These are phyloP conservation scores for Temnothorax ravouxi DNA, from an alignment of 2,888 invertebrate genomes.

Conservation along the genomic window DNA sequence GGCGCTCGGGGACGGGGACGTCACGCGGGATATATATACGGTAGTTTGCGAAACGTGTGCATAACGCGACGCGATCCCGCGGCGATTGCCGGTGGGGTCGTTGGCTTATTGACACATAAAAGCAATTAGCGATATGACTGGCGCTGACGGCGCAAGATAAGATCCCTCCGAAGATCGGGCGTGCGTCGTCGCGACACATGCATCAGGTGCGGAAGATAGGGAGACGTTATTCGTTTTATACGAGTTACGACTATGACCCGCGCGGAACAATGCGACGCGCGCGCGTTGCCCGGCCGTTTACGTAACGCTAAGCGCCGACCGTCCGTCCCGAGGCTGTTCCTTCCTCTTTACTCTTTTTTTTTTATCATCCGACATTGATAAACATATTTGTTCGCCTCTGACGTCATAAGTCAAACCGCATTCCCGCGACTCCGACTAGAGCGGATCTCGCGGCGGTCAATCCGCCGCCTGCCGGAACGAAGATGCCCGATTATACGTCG, in stretches of 20 bases:
- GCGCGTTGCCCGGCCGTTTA: neutral
- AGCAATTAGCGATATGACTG: conserved; percentile 67
- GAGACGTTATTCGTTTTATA: neutral
- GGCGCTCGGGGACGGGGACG: conserved; percentile 58
- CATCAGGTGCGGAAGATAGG: neutral
- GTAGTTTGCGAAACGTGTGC: conserved; percentile 46
- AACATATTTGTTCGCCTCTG: conserved; percentile 10
- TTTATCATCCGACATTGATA: neutral
- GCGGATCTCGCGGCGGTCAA: neutral
- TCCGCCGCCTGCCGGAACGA: no score
- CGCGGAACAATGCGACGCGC: conserved; percentile 2
- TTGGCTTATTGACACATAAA: conserved; percentile 68
- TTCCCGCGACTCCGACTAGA: neutral
- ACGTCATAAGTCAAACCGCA: no score
- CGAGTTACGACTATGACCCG: neutral
- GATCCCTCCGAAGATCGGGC: conserved; percentile 53
- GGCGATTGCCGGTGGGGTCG: conserved; percentile 54
- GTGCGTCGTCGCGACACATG: conserved; percentile 14
- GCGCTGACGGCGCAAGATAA: conserved; percentile 61
- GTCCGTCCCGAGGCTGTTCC: neutral
- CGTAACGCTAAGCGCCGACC: neutral
- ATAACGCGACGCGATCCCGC: conserved; percentile 16
- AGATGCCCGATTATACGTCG: neutral
- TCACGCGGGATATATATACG: conserved; percentile 45
- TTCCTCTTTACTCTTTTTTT: neutral